Base-by-base conservation (phyloP, 2,888 invertebrate genomes). In the Phortica okadai region DNA sequence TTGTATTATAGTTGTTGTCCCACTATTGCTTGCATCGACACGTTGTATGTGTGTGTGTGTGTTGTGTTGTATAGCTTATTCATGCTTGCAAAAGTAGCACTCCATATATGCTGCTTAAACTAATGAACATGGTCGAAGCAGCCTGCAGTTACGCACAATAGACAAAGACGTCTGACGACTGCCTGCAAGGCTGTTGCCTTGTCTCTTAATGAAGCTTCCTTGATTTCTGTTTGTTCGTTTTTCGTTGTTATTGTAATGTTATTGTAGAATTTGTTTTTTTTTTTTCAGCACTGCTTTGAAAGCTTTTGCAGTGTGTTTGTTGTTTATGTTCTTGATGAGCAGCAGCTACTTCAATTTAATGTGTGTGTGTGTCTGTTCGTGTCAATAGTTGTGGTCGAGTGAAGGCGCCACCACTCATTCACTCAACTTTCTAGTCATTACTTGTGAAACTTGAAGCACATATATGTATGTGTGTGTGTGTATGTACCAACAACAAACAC, bases 361-460 rank as follows among this genome's bases (percentile, higher is more conserved):
- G 16, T 33, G 33, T 33, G 33, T 33, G 33, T 33, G 33, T 4
- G 33, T 33, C 33, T 33, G 33, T 33, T 33, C 33, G 33, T 56
- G 56, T 62, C 62, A 62, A 62, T 62, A 62, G 62, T 62, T 62
- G 62, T 62, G 62, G 62, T 62, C 25, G 62, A 25, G 10, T 50
- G 33, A 33, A 2, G 33, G 33, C 33, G 33, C 33, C 33, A 33
- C 33, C 33, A 5, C 33, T 33, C 33, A 33, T 33, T 33, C 33
- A 33, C 33, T 33, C 33, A 33, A 33, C 33, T 33, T 33, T 33
- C 33, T 33, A 33, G 33, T 33, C 33, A 33, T 33, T 33, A 5
- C 33, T 33, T 33, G 33, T 33, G 33, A 33, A 33, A 33, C 33
- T 33, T 33, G 33, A 33, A 33, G 33, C 33, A 33, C 33, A 33